A percentile compares a stretch with the other conserved stretches of the same genome.
phyloP scores from a whole-genome alignment of 2,888 invertebrate species.

The Trichogramma dendrolimi region DNA sequence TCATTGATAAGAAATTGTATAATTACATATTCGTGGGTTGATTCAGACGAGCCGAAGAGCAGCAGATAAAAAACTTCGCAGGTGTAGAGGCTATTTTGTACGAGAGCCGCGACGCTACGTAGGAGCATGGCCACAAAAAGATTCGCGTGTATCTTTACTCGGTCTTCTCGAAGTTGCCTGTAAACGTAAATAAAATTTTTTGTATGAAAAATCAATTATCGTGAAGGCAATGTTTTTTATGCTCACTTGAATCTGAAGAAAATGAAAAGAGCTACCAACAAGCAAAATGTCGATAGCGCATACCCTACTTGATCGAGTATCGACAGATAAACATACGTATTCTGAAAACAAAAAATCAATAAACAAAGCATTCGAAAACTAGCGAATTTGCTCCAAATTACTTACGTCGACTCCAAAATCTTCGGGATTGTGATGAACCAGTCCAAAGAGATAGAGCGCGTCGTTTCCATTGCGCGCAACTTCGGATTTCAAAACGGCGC shows the following conservation, averaged over 20 bases:
- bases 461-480: background rate
- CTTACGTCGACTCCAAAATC: constrained; percentile 2
- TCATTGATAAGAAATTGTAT: background rate
- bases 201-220: background rate
- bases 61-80: constrained; percentile 7
- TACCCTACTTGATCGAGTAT: constrained; percentile 9
- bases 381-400: background rate
- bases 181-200: background rate
- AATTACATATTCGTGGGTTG: background rate
- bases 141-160: constrained; percentile 16
- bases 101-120: background rate
- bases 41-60: background rate
- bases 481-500: background rate
- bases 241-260: constrained; percentile 10
- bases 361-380: background rate
- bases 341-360: background rate
- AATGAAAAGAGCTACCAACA: constrained; percentile 6
- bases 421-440: background rate
- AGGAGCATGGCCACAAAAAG: constrained; percentile 12
- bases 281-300: background rate
- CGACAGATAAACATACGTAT: background rate
- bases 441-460: background rate
- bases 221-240: background rate
- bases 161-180: constrained; percentile 7
- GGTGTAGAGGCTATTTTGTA: constrained; percentile 9